These are phyloP conservation scores for Eledona agricola DNA, from an alignment of 2,888 invertebrate species.

Conservation along the genomic window DNA sequence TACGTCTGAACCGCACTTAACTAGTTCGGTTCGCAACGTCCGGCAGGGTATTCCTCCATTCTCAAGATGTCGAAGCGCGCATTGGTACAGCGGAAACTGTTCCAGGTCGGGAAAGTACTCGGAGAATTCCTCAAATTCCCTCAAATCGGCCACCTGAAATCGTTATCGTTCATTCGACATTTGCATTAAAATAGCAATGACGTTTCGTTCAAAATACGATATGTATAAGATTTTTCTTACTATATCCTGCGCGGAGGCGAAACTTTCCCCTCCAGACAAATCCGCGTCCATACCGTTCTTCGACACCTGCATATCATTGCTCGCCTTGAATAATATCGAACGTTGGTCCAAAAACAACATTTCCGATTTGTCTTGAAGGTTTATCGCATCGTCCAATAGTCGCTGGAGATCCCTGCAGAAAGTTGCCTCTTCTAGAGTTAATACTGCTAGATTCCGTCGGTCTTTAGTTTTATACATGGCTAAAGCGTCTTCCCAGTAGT, in stretches of 20 bases:
- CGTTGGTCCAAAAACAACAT: conserved; percentile 87
- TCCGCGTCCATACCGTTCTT: conserved; percentile 65
- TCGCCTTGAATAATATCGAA: conserved; percentile 84
- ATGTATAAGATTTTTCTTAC: conserved; percentile 58
- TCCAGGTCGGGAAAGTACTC: conserved; percentile 80
- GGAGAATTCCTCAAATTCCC: conserved; percentile 88
- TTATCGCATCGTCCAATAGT: conserved; percentile 82
- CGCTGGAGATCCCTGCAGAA: conserved; percentile 84
- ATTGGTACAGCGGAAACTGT: conserved; percentile 84
- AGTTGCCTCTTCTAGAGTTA: conserved; percentile 85
- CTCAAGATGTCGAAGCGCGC: conserved; percentile 84
- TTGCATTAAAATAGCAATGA: background rate
- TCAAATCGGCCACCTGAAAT: conserved; percentile 82
- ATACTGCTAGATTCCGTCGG: conserved; percentile 74
- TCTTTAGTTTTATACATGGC: conserved; percentile 75
- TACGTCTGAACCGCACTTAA: conserved; percentile 87
- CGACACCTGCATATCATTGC: conserved; percentile 69
- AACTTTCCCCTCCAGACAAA: conserved; percentile 93
- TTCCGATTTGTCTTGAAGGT: conserved; percentile 87
- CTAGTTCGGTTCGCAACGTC: conserved; percentile 82
- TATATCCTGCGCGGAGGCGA: conserved; percentile 94
- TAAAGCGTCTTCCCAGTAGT: conserved; percentile 95
- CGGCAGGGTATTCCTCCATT: conserved; percentile 73
- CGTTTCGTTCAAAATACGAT: conserved; percentile 1
- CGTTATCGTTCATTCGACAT: too few relatives aligned